Percentiles rank a stretch among this genome's conserved stretches.
Evolutionary conservation across 2,888 invertebrate genomes (phyloP).

Genomic region (Trichacis sp.): DNA sequence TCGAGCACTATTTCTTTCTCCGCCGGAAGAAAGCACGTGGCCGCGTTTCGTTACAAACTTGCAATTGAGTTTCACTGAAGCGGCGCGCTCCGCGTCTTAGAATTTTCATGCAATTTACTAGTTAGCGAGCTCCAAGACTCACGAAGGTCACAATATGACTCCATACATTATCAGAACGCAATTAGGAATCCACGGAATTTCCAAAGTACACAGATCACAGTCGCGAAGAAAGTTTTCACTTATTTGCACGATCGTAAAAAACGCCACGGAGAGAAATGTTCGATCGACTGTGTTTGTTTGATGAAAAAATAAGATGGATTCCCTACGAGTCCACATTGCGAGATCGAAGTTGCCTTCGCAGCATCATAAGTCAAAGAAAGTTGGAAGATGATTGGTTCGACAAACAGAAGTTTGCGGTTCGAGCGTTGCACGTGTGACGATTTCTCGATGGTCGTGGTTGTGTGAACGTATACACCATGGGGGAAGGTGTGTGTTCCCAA

Average conservation of each 20-base stretch:
- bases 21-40: constrained; percentile 37
- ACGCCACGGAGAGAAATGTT: no score
- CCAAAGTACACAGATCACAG: background rate
- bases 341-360: background rate
- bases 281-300: background rate
- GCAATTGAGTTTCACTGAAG: constrained; percentile 34
- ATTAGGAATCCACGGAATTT: constrained; percentile 25
- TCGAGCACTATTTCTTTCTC: constrained; percentile 30
- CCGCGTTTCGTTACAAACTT: constrained; percentile 40
- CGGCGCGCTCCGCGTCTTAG: constrained; percentile 28
- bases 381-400: constrained; percentile 8
- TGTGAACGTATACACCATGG: background rate
- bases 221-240: background rate
- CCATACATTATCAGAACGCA: constrained; percentile 29
- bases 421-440: constrained; percentile 3
- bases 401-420: constrained; percentile 9
- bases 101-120: constrained; percentile 40
- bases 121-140: constrained; percentile 32
- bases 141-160: constrained; percentile 8
- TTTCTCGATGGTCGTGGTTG: background rate
- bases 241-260: background rate
- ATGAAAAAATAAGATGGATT: background rate
- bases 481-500: background rate
- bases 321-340: background rate
- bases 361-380: constrained; percentile 5